Conservation (phyloP, 2,888 invertebrate species). For the Chrysomela aeneicollis region DNA sequence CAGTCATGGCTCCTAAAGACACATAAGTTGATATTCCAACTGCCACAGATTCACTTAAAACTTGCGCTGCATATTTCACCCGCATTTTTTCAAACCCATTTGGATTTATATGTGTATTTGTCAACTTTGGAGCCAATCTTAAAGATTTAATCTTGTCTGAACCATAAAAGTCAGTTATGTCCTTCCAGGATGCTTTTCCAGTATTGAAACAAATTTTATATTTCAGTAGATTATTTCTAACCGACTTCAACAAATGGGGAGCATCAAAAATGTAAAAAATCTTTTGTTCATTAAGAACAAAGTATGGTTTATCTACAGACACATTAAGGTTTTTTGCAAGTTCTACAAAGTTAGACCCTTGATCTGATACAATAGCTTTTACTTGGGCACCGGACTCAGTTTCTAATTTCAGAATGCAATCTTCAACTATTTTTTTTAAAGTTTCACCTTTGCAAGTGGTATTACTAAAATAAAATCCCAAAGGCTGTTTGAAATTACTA, state of each 20-base stretch:
- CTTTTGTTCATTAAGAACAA: not conserved
- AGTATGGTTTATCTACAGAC: conserved; percentile 20
- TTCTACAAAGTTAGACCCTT: conserved; percentile 30
- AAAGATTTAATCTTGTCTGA: conserved; percentile 28
- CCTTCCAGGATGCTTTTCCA: conserved; percentile 27
- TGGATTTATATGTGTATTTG: conserved; percentile 37
- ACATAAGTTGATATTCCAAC: conserved; percentile 32
- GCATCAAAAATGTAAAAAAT: not conserved
- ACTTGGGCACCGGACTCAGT: conserved; percentile 11
- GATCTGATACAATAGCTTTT: conserved; percentile 20
- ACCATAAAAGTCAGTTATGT: conserved; percentile 35
- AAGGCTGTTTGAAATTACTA: conserved; percentile 23
- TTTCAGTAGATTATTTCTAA: conserved; percentile 33
- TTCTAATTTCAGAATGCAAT: conserved; percentile 12
- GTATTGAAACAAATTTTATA: conserved; percentile 26
- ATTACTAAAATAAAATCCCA: conserved; percentile 20
- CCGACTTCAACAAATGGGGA: conserved; percentile 25
- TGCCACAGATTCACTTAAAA: conserved; percentile 40
- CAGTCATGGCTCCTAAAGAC: conserved; percentile 24
- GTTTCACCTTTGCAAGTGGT: conserved; percentile 7
- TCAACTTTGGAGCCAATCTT: conserved; percentile 35
- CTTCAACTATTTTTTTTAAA: not conserved
- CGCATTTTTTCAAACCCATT: conserved; percentile 40
- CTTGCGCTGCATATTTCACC: conserved; percentile 36
- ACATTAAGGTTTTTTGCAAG: conserved; percentile 23